Base-by-base conservation (phyloP, 1,140 invertebrate species). In the Muscidifurax raptorellus region DNA sequence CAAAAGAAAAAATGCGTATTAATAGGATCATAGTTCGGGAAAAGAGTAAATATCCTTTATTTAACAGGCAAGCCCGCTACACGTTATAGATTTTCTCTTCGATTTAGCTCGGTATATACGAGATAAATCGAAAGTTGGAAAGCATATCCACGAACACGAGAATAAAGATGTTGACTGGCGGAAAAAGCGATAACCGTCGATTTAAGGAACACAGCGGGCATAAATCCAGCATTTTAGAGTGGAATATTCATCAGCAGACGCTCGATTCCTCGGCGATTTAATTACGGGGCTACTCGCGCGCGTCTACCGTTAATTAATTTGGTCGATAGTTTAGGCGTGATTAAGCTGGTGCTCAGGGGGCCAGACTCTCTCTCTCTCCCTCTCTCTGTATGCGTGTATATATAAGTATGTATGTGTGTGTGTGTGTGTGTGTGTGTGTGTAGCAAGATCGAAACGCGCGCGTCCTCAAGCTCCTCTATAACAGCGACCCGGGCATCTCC, bases 281-380 rank as follows among this genome's bases (percentile, higher is more conserved):
- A 91, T 91, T 89, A 90, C 88, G 79, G 78, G 85, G 86, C 83
- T 82, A 86, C 85, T 84, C 77, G 84, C 83, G 81, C 77, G 84
- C 83, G 81, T 89, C 86, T 88, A 85, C 83, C 87, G 87, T 90
- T 90, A 90, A 91, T 91, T 91, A 90, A 90, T 90, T 90, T 88
- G 86, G 85, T 69, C 87, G 88, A 89, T 90, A 88, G 87, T 89
- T 89, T 85, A 83, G 87, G 80, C 82, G 86, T 88, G 89, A 90
- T 90, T 90, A 90, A 89, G 82, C 75, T 84, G 77, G 64, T 69
- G 81, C 77, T 87, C 77, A 52, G 28, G 69, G 83, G 28, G 15
- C 12, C 27, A 47, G 64, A 67, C 28, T 25, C 32, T 12, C 6
- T n/a, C 69, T 25, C 69, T 28, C 22, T 25, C 69, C 4, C 69